Evolutionary conservation across 2,797 vertebrate genomes (phyloP), one percentile per base, ranked within the genome.

Genomic region (Falco berigora): DNA sequence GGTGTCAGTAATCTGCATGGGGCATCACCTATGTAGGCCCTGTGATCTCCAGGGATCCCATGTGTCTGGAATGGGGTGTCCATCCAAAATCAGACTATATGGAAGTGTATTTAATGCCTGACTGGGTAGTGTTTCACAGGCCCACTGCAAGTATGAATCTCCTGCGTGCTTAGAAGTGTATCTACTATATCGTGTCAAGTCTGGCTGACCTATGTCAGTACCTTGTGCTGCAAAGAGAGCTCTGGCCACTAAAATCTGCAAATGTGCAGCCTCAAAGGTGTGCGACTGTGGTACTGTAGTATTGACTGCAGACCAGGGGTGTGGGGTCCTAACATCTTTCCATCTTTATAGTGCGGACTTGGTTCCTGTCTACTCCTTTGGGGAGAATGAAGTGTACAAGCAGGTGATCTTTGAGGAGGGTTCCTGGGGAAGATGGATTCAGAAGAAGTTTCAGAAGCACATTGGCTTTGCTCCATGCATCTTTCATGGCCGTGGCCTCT

Each of bases 361-460:
- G 95, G 99, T 99, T 92, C 99, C 99, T 0, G 98, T 98, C 44
- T 99, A 99, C 94, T 99, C 99, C 11, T 99, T 99, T 61, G 99
- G 99, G 13, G 99, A 99, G 97, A 99, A 99, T 2, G 99, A 99
- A 40, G 98, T 98, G 16, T 99, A 99, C 97, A 98, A 99, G 96
- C 99, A 99, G 96, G 97, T 99, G 92, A 98, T 99, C 95, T 99
- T 99, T 2, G 97, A 99, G 79, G 99, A 99, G 88, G 99, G 98
- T 3, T 99, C 98, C 56, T 98, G 98, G 98, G 98, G 98, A 95
- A 98, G 98, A 59, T 84, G 91, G 96, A 38, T 99, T 30, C 99
- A 99, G 96, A 99, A 97, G 97, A 99, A 97, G 96, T 97, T 99
- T 78, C 99, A 99, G 98, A 99, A 99, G 97, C 92, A 99, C 59